A percentile compares a stretch with the other conserved stretches of the same genome.
Conservation (phyloP, 2,888 invertebrate species). For the Dromius quadrimaculatus region DNA sequence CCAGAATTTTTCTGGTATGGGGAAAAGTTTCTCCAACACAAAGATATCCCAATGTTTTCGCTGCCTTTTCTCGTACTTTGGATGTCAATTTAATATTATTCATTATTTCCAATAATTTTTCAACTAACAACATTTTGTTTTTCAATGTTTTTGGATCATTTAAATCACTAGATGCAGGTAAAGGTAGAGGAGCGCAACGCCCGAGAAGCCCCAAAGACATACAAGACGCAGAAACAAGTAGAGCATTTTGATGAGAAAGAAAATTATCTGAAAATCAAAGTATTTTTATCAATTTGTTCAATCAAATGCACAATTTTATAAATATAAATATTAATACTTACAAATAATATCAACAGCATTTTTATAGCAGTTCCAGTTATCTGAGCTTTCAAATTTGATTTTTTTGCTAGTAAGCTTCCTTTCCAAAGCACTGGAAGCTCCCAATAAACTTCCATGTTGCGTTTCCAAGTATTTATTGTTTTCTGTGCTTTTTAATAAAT, state of each 20-base stretch:
- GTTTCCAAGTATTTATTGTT: slow-evolving; percentile 75
- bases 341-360: slow-evolving; percentile 73
- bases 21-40: slow-evolving; percentile 87
- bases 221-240: slow-evolving; percentile 78
- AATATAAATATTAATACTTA: slow-evolving; percentile 61
- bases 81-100: slow-evolving; percentile 78
- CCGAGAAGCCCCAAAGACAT: slow-evolving; percentile 80
- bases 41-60: slow-evolving; percentile 81
- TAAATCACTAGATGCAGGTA: slow-evolving; percentile 62
- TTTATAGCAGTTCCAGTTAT: slow-evolving; percentile 72
- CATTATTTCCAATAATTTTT: slow-evolving; percentile 78
- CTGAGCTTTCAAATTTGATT: slow-evolving; percentile 7
- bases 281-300: too few species aligned
- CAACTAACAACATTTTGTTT: slow-evolving; percentile 71
- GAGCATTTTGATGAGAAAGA: slow-evolving; percentile 72
- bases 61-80: slow-evolving; percentile 82
- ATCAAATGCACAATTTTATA: slow-evolving; percentile 36
- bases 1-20: slow-evolving; percentile 78
- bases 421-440: slow-evolving; percentile 79
- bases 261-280: slow-evolving; percentile 72
- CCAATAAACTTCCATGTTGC: slow-evolving; percentile 83
- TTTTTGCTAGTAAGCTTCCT: slow-evolving; percentile 70
- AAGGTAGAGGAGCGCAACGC: slow-evolving; percentile 76
- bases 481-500: slow-evolving; percentile 69
- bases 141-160: slow-evolving; percentile 53